Evolutionary conservation across 1,140 invertebrate species (phyloP).

Genomic region (Cotesia typhae): DNA sequence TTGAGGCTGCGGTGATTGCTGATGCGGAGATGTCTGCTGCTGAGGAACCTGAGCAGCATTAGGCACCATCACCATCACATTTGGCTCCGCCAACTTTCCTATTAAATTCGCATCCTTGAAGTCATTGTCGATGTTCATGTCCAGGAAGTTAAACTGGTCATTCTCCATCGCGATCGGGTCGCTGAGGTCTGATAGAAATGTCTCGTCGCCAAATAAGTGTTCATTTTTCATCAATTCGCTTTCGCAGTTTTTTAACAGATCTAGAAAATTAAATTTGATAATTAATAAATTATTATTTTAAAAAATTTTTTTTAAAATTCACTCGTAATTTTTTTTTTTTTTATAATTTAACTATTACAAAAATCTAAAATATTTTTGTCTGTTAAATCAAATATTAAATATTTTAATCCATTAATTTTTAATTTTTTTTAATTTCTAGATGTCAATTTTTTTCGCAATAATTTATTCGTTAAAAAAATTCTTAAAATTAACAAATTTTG

Average conservation of each 20-base stretch:
- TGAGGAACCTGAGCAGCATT: conserved; percentile 38
- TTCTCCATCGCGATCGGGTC: conserved; percentile 54
- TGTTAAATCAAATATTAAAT: too few relatives aligned
- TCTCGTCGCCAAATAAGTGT: conserved; percentile 58
- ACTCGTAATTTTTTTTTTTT: too few relatives aligned
- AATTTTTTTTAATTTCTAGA: too few relatives aligned
- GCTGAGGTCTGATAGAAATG: conserved; percentile 55
- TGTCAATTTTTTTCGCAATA: too few relatives aligned
- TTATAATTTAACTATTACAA: too few relatives aligned
- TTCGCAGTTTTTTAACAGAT: conserved; percentile 60
- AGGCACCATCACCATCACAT: conserved; percentile 39
- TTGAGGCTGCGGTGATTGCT: neutral
- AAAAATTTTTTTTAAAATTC: too few relatives aligned
- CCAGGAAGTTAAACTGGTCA: conserved; percentile 57
- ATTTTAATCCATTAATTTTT: too few relatives aligned
- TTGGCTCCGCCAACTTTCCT: conserved; percentile 41
- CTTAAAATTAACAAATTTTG: too few relatives aligned
- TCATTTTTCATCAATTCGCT: conserved; percentile 60
- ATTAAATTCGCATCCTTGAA: conserved; percentile 45
- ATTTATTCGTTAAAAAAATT: too few relatives aligned
- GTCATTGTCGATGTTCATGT: conserved; percentile 43
- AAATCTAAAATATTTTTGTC: too few relatives aligned
- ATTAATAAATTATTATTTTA: too few relatives aligned
- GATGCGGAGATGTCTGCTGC: neutral
- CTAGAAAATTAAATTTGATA: conserved; percentile 43